These are phyloP conservation scores for Leucoptera coffeella DNA, from an alignment of 2,888 invertebrate genomes.

Conservation along the genomic window DNA sequence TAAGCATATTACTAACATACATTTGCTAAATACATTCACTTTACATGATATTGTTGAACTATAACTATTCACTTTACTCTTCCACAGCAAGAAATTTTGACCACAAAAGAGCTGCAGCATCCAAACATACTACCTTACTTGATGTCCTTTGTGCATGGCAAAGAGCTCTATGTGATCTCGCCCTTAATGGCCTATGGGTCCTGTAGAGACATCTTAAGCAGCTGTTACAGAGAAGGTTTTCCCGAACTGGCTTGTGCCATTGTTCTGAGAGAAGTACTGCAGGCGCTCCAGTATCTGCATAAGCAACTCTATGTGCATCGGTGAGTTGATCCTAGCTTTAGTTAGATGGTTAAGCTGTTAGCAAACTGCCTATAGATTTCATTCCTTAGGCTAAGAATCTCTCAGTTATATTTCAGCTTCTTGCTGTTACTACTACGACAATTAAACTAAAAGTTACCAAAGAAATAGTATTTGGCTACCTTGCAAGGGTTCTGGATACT, in stretches of 20 bases:
- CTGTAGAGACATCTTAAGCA: conserved; percentile 69
- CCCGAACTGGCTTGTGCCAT: conserved; percentile 77
- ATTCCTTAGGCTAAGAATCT: too few species aligned
- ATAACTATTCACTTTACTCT: too few species aligned
- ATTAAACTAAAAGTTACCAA: neutral
- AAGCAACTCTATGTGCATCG: conserved; percentile 79
- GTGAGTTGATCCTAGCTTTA: conserved; percentile 26
- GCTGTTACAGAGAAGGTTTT: conserved; percentile 71
- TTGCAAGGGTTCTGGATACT: too few species aligned
- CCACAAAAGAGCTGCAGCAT: conserved; percentile 73
- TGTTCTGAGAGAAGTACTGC: conserved; percentile 71
- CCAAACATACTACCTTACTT: conserved; percentile 70
- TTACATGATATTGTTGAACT: too few species aligned
- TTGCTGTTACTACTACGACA: too few species aligned
- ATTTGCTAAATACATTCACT: too few species aligned
- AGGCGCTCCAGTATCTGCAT: conserved; percentile 80
- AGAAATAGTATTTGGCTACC: neutral
- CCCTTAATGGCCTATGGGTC: conserved; percentile 84
- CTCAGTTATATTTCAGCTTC: too few species aligned
- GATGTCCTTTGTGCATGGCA: conserved; percentile 71
- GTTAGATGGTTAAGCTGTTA: neutral
- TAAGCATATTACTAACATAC: too few species aligned
- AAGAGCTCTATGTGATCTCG: conserved; percentile 71
- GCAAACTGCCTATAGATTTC: too few species aligned
- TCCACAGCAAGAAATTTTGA: conserved; percentile 71